Evolutionary conservation across 2,888 invertebrate genomes (phyloP).

Genomic region (Thereva unica): DNA sequence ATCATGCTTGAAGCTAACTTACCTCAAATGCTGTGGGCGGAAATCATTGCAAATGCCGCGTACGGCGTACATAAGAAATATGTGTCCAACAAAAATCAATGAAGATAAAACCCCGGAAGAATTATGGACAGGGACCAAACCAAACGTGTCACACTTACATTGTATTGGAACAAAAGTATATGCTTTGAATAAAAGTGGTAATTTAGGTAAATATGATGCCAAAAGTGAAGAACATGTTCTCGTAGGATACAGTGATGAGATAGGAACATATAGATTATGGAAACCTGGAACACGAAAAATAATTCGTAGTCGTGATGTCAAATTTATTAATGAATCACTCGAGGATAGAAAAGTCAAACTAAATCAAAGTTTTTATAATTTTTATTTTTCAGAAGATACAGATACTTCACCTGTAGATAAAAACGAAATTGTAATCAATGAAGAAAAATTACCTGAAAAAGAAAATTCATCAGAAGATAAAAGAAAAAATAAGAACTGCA

Average conservation of each 20-base stretch:
- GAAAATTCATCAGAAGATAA: neutral
- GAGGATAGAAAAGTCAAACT: too few species aligned
- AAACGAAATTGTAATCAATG: neutral
- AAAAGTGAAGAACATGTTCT: conserved; percentile 36
- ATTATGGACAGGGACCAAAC: too few species aligned
- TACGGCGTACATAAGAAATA: conserved; percentile 43
- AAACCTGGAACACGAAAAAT: conserved; percentile 13
- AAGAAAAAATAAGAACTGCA: neutral
- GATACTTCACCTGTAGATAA: neutral
- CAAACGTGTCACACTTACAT: too few species aligned
- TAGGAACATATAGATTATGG: conserved; percentile 38
- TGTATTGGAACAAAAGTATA: conserved; percentile 32
- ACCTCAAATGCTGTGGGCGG: conserved; percentile 42
- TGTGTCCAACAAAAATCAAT: conserved; percentile 39
- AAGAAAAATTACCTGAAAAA: neutral
- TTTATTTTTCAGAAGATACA: neutral
- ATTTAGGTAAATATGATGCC: conserved; percentile 30
- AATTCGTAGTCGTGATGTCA: conserved; percentile 36
- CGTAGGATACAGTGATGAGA: conserved; percentile 23
- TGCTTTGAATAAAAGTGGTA: conserved; percentile 27
- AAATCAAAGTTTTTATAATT: too few species aligned
- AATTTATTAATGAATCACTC: neutral
- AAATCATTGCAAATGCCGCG: conserved; percentile 42
- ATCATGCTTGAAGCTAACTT: conserved; percentile 38
- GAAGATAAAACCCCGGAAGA: conserved; percentile 41